A percentile compares a stretch with the other conserved stretches of the same genome.
phyloP scores from a whole-genome alignment of 2,797 vertebrate species.

The Botia almorhae region DNA sequence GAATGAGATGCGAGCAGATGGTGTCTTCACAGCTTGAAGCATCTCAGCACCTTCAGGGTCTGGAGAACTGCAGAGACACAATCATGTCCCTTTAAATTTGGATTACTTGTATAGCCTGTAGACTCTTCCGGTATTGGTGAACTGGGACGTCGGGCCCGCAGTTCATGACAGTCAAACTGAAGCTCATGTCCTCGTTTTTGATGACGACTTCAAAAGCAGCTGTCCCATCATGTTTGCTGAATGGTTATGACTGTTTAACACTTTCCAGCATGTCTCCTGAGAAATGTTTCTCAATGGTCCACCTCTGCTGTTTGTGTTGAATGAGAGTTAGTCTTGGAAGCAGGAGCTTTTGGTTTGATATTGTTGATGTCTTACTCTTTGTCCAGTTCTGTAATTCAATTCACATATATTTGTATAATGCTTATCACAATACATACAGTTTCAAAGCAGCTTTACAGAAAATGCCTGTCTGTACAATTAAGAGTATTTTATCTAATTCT shows the following conservation, averaged over 20 bases:
- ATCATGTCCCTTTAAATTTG: conserved; percentile 68
- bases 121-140: not conserved
- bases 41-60: conserved; percentile 45
- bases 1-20: conserved; percentile 78
- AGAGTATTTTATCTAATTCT: too few relatives aligned
- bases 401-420: too few relatives aligned
- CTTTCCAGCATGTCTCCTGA: not conserved
- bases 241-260: not conserved
- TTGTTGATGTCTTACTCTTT: too few relatives aligned
- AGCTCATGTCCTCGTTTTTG: not conserved
- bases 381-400: too few relatives aligned
- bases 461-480: too few relatives aligned
- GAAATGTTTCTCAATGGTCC: not conserved
- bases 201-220: too few relatives aligned
- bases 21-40: conserved; percentile 69
- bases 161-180: not conserved
- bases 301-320: not conserved
- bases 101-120: not conserved
- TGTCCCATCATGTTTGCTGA: too few relatives aligned
- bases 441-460: too few relatives aligned
- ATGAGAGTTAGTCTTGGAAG: not conserved
- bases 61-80: conserved; percentile 62
- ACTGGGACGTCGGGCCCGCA: not conserved
- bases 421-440: too few relatives aligned
- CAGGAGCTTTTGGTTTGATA: too few relatives aligned